Evolutionary conservation across 2,888 invertebrate genomes (phyloP), one percentile per base, ranked within the genome.

Genomic region (Junonia oenone): DNA sequence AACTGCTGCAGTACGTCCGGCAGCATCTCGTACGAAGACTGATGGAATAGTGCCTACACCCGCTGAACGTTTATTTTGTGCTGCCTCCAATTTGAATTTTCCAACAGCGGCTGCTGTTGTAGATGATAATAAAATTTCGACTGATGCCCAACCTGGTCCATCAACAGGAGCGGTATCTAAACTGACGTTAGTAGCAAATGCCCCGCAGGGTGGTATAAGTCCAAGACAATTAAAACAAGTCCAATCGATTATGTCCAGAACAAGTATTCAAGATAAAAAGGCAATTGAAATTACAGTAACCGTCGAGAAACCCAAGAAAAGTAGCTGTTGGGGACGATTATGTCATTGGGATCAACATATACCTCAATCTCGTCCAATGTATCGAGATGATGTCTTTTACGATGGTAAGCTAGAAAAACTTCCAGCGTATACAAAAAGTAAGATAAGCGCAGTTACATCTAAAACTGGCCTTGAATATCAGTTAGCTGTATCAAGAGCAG

Each of bases 381-480:
- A 90, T 62, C 73, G 89, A 56, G 89, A 90, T 66, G 89, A 90
- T 63, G 85, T 76, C 49, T 90, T 90, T 71, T 90, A 83, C 61
- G 72, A 71, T 11, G 87, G 89, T 0, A 81, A 75, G 55, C 47
- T 90, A 49, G 72, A 81, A 62, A 72, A 76, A 6, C 67, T 90
- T 56, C 77, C 83, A 14, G 68, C 61, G 8, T 90, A 89, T 62
- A 78, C 83, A 67, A 89, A 87, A 74, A 88, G 83, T 71, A 68
- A 71, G 61, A 64, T 78, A 57, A 76, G 76, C 37, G 68, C 74
- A 11, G 63, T 63, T 5, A 76, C 76, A 55, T 61, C 62, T 1
- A 80, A 75, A 71, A 86, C 86, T 5, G 89, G 88, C 13, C 69
- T 89, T 13, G 88, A 90, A 68, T 90, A 90, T 69, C 87, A 85